Percentiles rank a stretch among this genome's conserved stretches.
phyloP scores from a whole-genome alignment of 2,113 vertebrate genomes.

The Hiodon tergisus region DNA sequence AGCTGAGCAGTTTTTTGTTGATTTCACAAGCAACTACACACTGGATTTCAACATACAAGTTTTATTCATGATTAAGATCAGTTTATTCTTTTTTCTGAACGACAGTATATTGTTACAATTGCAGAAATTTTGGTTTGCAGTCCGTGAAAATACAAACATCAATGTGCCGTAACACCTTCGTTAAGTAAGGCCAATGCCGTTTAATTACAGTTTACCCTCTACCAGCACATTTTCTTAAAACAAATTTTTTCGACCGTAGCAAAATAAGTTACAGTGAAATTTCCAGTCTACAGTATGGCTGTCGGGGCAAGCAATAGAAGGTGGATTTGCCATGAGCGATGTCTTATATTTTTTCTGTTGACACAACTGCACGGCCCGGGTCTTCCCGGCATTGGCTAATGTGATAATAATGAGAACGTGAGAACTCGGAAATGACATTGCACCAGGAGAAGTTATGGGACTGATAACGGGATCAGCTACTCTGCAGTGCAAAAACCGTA shows the following conservation, averaged over 20 bases:
- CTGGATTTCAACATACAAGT: slow-evolving; percentile 18
- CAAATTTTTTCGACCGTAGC: neutral
- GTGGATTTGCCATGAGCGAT: neutral
- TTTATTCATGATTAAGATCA: slow-evolving; percentile 17
- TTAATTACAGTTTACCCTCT: neutral
- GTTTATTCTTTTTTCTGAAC: neutral
- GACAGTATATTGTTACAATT: slow-evolving; percentile 16
- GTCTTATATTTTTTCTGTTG: neutral
- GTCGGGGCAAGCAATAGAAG: neutral
- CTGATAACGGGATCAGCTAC: too few species aligned
- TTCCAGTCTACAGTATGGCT: neutral
- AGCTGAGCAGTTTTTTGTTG: slow-evolving; percentile 14
- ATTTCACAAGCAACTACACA: neutral
- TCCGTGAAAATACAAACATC: slow-evolving; percentile 7
- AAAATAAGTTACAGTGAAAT: neutral
- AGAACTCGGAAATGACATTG: too few species aligned
- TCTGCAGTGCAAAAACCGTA: neutral
- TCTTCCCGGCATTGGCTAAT: neutral
- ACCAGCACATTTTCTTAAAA: neutral
- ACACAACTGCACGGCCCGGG: neutral
- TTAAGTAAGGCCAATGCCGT: slow-evolving; percentile 1
- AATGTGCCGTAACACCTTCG: neutral
- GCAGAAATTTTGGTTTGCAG: slow-evolving; percentile 18
- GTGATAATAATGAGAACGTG: too few species aligned
- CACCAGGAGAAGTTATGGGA: too few species aligned